Evolutionary conservation across 2,113 vertebrate species (phyloP), one percentile per base, ranked within the genome.

Genomic region (Coregonus clupeaformis): DNA sequence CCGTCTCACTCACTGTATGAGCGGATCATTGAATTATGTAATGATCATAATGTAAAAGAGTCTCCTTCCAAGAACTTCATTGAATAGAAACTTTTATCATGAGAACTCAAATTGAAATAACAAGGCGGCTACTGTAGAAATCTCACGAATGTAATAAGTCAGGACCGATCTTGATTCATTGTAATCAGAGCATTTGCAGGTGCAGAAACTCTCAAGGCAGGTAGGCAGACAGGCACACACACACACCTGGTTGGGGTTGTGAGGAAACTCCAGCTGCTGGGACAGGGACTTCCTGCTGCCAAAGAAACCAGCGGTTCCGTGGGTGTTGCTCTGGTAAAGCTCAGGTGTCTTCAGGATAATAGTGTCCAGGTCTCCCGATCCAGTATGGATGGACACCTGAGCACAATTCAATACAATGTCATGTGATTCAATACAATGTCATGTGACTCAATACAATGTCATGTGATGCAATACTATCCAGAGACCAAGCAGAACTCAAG

Each of bases 271-370:
- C 85, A 98, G 90, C 85, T 97, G 97, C 72, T 98, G 96, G 1
- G 96, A 98, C 7, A 97, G 91, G 2, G 95, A 96, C 82, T 97
- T 98, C 72, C 92, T 89, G 91, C 89, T 85, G 65, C 91, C 91
- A 11, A 92, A 95, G 64, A 96, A 92, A 1, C 90, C 67, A 0
- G 91, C 1, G 36, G 81, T 77, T 85, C 90, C 2, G 81, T 75
- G 77, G 72, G 80, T 16, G 78, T 82, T 6, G 47, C 57, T 77
- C 18, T 36, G 27, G n/a, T 80, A 90, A 47, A 91, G 78, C 29
- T 85, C 45, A 0, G 93, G 81, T 7, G 81, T 90, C 76, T 78
- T 92, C 52, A 92, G 86, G 0, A 77, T 81, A 0, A 88, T 74
- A 47, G 89, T 82, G 16, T 94, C 94, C 24, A 49, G 81, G 3